Evolutionary conservation across 53 echinoderm and acorn worm genomes (phyloP).

Genomic region (Apostichopus leukothele): DNA sequence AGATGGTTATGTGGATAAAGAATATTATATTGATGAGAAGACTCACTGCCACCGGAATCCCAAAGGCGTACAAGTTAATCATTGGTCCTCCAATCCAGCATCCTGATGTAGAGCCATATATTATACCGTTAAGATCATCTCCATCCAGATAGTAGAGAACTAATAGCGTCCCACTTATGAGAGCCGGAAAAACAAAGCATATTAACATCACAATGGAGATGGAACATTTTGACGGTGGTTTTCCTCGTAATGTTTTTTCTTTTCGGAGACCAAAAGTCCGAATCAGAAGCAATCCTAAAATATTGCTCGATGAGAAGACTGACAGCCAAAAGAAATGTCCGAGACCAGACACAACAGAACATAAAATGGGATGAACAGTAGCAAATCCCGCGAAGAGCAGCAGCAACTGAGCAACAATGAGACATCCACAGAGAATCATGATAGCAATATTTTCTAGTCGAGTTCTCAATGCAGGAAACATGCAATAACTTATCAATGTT

Average conservation of each 20-base stretch:
- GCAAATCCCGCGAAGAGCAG: constrained; percentile 2
- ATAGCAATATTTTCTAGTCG: not conserved
- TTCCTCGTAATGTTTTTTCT: not conserved
- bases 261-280: constrained; percentile 24
- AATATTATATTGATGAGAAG: not conserved
- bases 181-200: not conserved
- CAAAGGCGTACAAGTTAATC: constrained; percentile 23
- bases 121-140: not conserved
- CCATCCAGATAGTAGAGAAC: not conserved
- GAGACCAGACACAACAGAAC: constrained; percentile 7
- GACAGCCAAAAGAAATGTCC: constrained; percentile 35
- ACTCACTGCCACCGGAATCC: constrained; percentile 10
- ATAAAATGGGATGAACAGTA: not conserved
- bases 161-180: constrained; percentile 14
- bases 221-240: not conserved
- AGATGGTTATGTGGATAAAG: constrained; percentile 5
- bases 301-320: constrained; percentile 5
- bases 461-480: constrained; percentile 7
- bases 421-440: constrained; percentile 16
- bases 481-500: constrained; percentile 16
- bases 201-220: not conserved
- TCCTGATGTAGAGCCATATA: constrained; percentile 8
- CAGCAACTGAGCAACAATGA: constrained; percentile 6
- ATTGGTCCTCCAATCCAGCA: constrained; percentile 32
- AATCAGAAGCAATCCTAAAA: constrained; percentile 9